These are phyloP conservation scores for Todus mexicanus DNA, from an alignment of 2,797 vertebrate genomes.

Conservation along the genomic window DNA sequence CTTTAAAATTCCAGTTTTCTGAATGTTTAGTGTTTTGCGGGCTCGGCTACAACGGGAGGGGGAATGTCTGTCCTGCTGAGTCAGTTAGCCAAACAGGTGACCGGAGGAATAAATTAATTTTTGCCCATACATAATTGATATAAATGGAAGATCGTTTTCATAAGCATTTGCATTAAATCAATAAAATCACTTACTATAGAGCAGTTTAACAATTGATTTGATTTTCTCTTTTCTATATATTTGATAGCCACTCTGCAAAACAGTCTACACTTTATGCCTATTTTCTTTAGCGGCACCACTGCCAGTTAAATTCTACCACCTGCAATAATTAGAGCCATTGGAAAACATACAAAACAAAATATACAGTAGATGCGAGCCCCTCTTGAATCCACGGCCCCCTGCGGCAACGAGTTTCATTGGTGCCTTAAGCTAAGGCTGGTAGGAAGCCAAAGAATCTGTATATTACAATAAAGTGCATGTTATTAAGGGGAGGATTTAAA, in stretches of 20 bases:
- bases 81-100: constrained; percentile 63
- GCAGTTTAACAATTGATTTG: constrained; percentile 68
- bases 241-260: constrained; percentile 48
- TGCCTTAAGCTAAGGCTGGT: constrained; percentile 63
- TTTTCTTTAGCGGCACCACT: constrained; percentile 47
- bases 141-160: constrained; percentile 67
- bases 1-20: constrained; percentile 21
- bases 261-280: constrained; percentile 50
- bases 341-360: constrained; percentile 60
- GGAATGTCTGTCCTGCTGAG: constrained; percentile 35
- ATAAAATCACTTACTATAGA: constrained; percentile 69
- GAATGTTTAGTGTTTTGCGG: background rate
- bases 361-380: constrained; percentile 29
- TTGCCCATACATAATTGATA: constrained; percentile 69
- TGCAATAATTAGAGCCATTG: constrained; percentile 62
- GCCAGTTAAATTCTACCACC: constrained; percentile 58
- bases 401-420: constrained; percentile 52
- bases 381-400: constrained; percentile 48
- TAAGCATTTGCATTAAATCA: constrained; percentile 71
- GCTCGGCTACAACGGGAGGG: background rate
- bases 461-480: constrained; percentile 65
- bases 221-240: constrained; percentile 63
- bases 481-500: constrained; percentile 70
- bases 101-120: constrained; percentile 74
- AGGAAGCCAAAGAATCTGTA: constrained; percentile 67